phyloP scores from a whole-genome alignment of 1,140 invertebrate species.

The Neodiprion fabricii region DNA sequence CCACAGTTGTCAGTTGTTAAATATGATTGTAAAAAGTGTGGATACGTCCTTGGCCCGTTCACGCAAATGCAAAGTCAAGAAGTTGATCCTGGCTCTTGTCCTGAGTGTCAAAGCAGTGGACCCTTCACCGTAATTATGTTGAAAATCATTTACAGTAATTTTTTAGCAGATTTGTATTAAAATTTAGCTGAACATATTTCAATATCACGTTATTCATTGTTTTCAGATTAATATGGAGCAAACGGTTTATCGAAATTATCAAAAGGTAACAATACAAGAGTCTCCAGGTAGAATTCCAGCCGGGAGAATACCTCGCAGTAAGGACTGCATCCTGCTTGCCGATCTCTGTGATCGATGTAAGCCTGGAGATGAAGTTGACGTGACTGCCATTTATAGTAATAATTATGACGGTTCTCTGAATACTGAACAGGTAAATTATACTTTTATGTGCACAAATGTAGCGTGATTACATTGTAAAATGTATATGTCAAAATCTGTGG shows the following conservation, averaged over 20 bases:
- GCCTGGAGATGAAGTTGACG: slow-evolving; percentile 97
- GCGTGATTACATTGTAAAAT: slow-evolving; percentile 16
- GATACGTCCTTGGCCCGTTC: slow-evolving; percentile 94
- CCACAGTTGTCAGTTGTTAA: slow-evolving; percentile 96
- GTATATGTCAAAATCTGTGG: slow-evolving; percentile 18
- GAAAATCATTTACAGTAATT: slow-evolving; percentile 14
- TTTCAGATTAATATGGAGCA: slow-evolving; percentile 89
- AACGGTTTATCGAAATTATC: slow-evolving; percentile 98
- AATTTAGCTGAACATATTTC: slow-evolving; percentile 13
- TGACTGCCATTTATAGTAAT: slow-evolving; percentile 96
- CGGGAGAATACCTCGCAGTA: slow-evolving; percentile 96
- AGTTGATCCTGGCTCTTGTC: slow-evolving; percentile 95
- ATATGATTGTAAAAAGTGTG: slow-evolving; percentile 97
- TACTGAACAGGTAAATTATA: slow-evolving; percentile 74
- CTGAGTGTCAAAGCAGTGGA: slow-evolving; percentile 96
- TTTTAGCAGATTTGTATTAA: slow-evolving; percentile 23
- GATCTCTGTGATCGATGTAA: slow-evolving; percentile 97
- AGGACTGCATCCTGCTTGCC: slow-evolving; percentile 94
- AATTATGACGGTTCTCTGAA: slow-evolving; percentile 98
- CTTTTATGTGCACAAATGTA: not conserved
- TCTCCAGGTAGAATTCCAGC: slow-evolving; percentile 92
- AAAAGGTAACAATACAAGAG: slow-evolving; percentile 97
- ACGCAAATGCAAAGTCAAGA: slow-evolving; percentile 92
- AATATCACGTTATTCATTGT: slow-evolving; percentile 34
- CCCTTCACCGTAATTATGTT: slow-evolving; percentile 84